Conservation (phyloP, 2,113 vertebrate genomes). For the Hypanus sabinus region DNA sequence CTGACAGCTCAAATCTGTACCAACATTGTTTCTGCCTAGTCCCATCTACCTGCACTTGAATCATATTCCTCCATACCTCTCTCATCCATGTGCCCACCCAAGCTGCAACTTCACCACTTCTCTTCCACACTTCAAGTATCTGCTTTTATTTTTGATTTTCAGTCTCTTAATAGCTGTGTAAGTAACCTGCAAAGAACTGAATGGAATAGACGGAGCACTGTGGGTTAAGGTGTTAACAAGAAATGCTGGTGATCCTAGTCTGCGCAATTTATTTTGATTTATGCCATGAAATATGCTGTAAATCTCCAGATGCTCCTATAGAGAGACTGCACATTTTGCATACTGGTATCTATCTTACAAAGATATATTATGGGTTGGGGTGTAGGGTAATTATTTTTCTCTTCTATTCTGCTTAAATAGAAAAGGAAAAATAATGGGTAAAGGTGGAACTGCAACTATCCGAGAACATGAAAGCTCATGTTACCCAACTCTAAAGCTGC, state of each 20-base stretch:
- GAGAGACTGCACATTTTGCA: background rate
- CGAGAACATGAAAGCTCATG: background rate
- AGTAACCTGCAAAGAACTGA: background rate
- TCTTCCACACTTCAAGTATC: no score
- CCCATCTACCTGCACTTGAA: no score
- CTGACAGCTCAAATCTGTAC: no score
- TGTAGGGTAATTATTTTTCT: background rate
- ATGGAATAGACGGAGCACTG: background rate
- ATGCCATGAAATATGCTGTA: constrained; percentile 6
- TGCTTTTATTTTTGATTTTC: no score
- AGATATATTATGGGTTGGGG: background rate
- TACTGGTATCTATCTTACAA: background rate
- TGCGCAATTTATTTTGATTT: background rate
- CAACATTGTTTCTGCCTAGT: no score
- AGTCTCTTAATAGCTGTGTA: no score
- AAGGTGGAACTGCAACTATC: background rate
- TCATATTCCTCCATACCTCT: no score
- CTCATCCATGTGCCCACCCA: no score
- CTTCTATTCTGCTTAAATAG: background rate
- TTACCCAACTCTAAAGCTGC: background rate
- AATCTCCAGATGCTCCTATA: background rate
- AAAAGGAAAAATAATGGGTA: background rate
- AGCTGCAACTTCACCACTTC: no score
- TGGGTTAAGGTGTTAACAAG: background rate
- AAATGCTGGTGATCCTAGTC: background rate